Conservation (phyloP, 2,888 invertebrate genomes). For the Mechanitis messenoides region DNA sequence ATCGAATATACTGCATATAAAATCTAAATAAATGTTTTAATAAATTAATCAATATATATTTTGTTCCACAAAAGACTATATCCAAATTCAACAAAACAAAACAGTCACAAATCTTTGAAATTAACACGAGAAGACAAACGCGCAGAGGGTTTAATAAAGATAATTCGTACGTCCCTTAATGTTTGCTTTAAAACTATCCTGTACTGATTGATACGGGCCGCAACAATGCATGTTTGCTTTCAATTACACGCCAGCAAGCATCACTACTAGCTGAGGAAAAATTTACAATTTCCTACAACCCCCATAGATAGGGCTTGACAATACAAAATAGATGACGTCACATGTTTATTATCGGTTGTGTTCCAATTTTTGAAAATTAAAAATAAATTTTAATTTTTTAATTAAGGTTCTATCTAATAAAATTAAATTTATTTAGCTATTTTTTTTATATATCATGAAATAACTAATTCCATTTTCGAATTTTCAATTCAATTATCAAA, state of each 20-base stretch:
- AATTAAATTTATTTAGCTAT: too few relatives aligned
- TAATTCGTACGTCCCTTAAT: slow-evolving; percentile 32
- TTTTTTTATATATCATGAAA: too few relatives aligned
- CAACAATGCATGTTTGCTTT: slow-evolving; percentile 72
- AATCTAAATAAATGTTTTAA: too few relatives aligned
- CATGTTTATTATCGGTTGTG: too few relatives aligned
- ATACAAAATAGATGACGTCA: too few relatives aligned
- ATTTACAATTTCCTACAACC: slow-evolving; percentile 15
- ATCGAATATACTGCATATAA: background rate
- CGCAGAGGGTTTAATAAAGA: slow-evolving; percentile 26
- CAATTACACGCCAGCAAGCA: slow-evolving; percentile 56
- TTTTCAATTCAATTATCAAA: too few relatives aligned
- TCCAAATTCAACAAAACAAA: background rate
- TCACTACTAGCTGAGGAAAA: slow-evolving; percentile 23
- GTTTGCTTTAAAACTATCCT: slow-evolving; percentile 45
- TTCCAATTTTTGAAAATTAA: too few relatives aligned
- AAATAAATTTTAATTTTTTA: too few relatives aligned
- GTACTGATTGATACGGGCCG: slow-evolving; percentile 67
- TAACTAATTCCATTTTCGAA: too few relatives aligned
- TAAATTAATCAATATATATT: background rate
- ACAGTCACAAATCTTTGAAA: slow-evolving; percentile 20
- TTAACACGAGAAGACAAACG: slow-evolving; percentile 26
- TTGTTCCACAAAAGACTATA: background rate
- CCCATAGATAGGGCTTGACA: background rate
- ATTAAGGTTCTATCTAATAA: too few relatives aligned